Conservation (phyloP, 1,140 invertebrate species). For the Polyergus mexicanus region DNA sequence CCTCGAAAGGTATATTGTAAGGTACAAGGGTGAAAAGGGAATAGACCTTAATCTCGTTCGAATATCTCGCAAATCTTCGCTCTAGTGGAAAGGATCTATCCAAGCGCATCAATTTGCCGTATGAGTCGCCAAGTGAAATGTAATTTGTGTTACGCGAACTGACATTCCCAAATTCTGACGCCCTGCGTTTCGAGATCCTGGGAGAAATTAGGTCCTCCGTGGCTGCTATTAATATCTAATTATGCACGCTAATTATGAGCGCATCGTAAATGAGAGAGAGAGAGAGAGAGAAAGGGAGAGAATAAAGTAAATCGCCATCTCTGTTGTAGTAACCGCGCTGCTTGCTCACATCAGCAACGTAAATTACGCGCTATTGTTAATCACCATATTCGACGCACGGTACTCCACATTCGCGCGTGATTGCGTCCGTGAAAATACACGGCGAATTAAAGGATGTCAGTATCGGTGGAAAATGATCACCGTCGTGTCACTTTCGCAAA, state of each 20-base stretch:
- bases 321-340: background rate
- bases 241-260: constrained; percentile 58
- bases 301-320: constrained; percentile 11
- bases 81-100: background rate
- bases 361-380: constrained; percentile 43
- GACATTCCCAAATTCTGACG: constrained; percentile 61
- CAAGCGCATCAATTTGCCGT: constrained; percentile 59
- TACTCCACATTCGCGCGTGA: background rate
- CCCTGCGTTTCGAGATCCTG: constrained; percentile 14
- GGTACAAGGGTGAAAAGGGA: background rate
- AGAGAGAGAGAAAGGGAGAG: background rate
- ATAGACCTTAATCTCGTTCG: constrained; percentile 52
- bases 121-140: constrained; percentile 47
- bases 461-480: constrained; percentile 11
- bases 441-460: constrained; percentile 11
- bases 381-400: constrained; percentile 39
- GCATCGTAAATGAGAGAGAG: constrained; percentile 10
- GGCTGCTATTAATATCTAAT: constrained; percentile 48
- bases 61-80: constrained; percentile 31
- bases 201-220: constrained; percentile 54
- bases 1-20: background rate
- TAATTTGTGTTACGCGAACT: constrained; percentile 63
- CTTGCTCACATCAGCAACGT: constrained; percentile 32
- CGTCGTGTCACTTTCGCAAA: constrained; percentile 29
- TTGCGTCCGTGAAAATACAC: constrained; percentile 11